Evolutionary conservation across 2,113 vertebrate species (phyloP).

Genomic region (Hippocampus comes): DNA sequence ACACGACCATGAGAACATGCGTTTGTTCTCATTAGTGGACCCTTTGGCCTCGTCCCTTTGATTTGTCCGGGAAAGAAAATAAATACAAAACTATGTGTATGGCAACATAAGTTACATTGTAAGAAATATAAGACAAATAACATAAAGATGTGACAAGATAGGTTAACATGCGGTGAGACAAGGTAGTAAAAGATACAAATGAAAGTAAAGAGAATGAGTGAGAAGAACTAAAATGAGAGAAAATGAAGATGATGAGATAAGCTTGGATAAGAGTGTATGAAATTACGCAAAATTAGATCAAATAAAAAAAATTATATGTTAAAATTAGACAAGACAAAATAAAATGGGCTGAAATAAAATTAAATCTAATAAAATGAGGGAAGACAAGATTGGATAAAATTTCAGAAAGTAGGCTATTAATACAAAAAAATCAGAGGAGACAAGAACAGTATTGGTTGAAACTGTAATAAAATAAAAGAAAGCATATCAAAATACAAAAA

Average conservation of each 20-base stretch:
- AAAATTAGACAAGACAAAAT: background rate
- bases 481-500: too few relatives aligned
- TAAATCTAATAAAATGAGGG: background rate
- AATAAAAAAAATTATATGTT: background rate
- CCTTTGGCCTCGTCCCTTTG: background rate
- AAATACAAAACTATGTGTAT: background rate
- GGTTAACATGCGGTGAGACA: background rate
- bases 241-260: background rate
- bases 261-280: background rate
- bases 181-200: background rate
- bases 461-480: background rate
- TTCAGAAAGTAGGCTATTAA: background rate
- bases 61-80: background rate
- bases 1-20: background rate
- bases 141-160: background rate
- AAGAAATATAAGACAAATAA: background rate
- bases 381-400: background rate
- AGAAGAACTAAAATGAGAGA: background rate
- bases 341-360: background rate
- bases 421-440: background rate
- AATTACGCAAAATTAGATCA: background rate
- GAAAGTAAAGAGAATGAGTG: background rate
- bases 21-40: constrained; percentile 11
- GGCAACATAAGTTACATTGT: background rate
- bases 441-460: background rate